A percentile compares a stretch with the other conserved stretches of the same genome.
Evolutionary conservation across 2,113 vertebrate species (phyloP).

Genomic region (Aptenodytes patagonicus): DNA sequence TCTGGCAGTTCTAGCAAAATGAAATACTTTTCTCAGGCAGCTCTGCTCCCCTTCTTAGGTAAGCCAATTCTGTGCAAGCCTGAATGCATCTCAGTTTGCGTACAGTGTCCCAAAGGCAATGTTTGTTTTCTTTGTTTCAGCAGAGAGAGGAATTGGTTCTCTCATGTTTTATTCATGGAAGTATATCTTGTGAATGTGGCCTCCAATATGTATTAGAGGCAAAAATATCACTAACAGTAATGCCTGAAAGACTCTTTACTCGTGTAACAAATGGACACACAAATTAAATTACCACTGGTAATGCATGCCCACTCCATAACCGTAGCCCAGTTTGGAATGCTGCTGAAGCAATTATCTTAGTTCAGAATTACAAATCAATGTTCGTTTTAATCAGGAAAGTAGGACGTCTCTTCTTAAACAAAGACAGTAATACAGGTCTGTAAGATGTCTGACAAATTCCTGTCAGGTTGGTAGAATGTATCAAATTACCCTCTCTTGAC

Average conservation of each 20-base stretch:
- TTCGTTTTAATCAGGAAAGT: neutral
- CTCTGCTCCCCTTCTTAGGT: neutral
- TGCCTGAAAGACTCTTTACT: conserved; percentile 38
- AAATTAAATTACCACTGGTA: conserved; percentile 62
- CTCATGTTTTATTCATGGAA: conserved; percentile 71
- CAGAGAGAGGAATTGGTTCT: conserved; percentile 26
- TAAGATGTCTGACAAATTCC: neutral
- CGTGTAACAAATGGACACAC: conserved; percentile 47
- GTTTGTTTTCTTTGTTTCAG: conserved; percentile 53
- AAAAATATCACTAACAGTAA: neutral
- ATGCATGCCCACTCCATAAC: conserved; percentile 16
- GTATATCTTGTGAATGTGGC: conserved; percentile 27
- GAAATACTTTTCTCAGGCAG: neutral
- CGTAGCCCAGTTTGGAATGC: conserved; percentile 12
- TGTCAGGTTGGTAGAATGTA: neutral
- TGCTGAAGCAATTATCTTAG: conserved; percentile 40
- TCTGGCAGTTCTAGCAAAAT: neutral
- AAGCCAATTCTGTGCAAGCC: conserved; percentile 4
- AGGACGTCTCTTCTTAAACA: neutral
- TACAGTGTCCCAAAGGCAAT: conserved; percentile 41
- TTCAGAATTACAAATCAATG: conserved; percentile 5
- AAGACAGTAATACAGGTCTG: neutral
- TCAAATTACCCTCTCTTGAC: neutral
- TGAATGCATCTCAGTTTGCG: neutral
- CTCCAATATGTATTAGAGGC: conserved; percentile 25